Conservation (phyloP, 2,888 invertebrate genomes). For the Aphrophora alni region DNA sequence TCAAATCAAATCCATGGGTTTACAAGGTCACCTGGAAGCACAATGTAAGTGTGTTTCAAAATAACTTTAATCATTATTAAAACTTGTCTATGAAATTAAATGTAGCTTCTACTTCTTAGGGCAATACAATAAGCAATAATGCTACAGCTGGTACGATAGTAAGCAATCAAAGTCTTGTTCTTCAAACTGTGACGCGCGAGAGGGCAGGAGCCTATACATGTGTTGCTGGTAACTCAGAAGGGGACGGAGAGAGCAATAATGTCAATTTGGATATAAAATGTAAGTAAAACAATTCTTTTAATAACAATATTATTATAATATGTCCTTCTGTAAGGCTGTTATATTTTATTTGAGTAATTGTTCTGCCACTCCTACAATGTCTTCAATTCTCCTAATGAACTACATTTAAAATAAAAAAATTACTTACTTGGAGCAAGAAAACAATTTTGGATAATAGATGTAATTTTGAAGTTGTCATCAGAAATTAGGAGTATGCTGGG, state of each 20-base stretch:
- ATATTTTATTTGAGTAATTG: too few species aligned
- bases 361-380: too few species aligned
- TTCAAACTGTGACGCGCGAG: slow-evolving; percentile 80
- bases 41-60: slow-evolving; percentile 68
- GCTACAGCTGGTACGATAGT: slow-evolving; percentile 80
- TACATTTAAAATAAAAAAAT: too few species aligned
- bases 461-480: too few species aligned
- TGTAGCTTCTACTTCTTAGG: slow-evolving; percentile 61
- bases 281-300: too few species aligned
- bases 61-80: background rate
- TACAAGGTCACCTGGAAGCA: slow-evolving; percentile 83
- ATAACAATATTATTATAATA: background rate
- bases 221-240: slow-evolving; percentile 85
- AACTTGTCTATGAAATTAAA: background rate
- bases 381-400: too few species aligned
- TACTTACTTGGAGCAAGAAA: too few species aligned
- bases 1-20: slow-evolving; percentile 77
- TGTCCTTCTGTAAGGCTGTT: too few species aligned
- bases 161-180: slow-evolving; percentile 88
- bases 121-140: slow-evolving; percentile 79
- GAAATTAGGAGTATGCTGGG: too few species aligned
- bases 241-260: slow-evolving; percentile 86
- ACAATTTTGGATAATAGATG: too few species aligned
- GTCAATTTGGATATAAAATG: slow-evolving; percentile 86
- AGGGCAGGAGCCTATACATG: slow-evolving; percentile 86